Evolutionary conservation across 2,797 vertebrate genomes (phyloP).

Genomic region (Pseudochromis fuscus): DNA sequence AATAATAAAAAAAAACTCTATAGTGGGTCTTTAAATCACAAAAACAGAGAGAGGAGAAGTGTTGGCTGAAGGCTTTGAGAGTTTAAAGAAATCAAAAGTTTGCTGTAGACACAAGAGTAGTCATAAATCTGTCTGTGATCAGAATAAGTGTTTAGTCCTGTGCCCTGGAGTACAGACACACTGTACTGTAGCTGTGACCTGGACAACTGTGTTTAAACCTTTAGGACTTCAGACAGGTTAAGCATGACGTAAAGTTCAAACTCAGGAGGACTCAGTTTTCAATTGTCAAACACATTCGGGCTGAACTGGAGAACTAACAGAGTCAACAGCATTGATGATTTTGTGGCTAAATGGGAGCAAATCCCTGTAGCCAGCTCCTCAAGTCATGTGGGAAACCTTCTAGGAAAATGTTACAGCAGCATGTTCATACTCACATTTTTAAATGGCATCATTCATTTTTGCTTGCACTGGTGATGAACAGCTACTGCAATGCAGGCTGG

Average conservation of each 20-base stretch:
- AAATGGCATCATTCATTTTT: background rate
- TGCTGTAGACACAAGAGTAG: constrained; percentile 58
- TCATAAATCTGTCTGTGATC: constrained; percentile 56
- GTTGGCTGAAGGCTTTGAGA: constrained; percentile 27
- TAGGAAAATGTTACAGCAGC: constrained; percentile 13
- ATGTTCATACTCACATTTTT: background rate
- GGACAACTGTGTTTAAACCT: constrained; percentile 9
- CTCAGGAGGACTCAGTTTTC: no score
- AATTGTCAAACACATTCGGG: background rate
- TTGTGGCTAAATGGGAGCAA: background rate
- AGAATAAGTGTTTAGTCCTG: constrained; percentile 43
- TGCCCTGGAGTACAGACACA: constrained; percentile 30
- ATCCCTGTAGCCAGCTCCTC: background rate
- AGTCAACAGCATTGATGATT: no score
- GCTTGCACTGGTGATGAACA: background rate
- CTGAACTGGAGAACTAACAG: no score
- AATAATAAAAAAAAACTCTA: constrained; percentile 23
- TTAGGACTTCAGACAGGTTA: constrained; percentile 1
- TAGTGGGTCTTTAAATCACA: constrained; percentile 52
- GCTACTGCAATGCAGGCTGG: constrained; percentile 9
- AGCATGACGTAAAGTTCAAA: no score
- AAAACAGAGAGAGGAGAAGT: constrained; percentile 29
- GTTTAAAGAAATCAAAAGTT: constrained; percentile 56
- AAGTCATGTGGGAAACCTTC: background rate
- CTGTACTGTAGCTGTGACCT: background rate